Base-by-base conservation (phyloP, 2,113 vertebrate species). In the Rhabdomys dilectus region DNA sequence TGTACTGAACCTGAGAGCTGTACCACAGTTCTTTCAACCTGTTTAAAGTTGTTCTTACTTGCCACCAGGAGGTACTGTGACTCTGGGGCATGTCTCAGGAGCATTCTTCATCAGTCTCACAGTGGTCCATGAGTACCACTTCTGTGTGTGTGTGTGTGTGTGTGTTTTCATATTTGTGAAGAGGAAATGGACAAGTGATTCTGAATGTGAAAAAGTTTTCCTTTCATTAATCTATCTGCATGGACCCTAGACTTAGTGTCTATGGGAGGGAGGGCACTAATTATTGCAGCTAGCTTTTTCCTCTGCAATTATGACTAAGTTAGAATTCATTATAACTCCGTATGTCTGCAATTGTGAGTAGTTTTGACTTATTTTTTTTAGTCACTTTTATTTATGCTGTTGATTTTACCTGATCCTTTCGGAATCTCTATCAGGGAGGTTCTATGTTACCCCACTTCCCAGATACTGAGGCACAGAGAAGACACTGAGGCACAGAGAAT, bases 211-310 rank as follows among this genome's bases (percentile, higher is more conserved):
- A 62, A 48, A 86, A 19, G 15, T 17, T 34, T 51, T 72, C 36
- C 24, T 66, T 97, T 70, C 4, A 89, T 60, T 81, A 36, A 15
- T 64, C n/a, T 24, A 19, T 82, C 19, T 72, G 29, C 8, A 26
- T 1, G 17, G 64, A 29, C 4, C 17, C n/a, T 4, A 51, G 51
- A 24, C 10, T n/a, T 48, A 60, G 42, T 56, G 45, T 91, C 42
- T 96, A 34, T 75, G 53, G 78, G 39, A 96, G 8, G 70, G n/a
- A 94, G 15, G 9, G 17, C 7, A 26, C 36, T 62, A 15, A 87
- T 58, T 45, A 78, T 82, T 84, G 68, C 24, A 91, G n/a, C 60
- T 78, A n/a, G 7, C 48, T 87, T 94, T 66, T 66, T 91, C 72
- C 42, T 42, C 39, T 91, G 21, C 56, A 96, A 84, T 91, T 56